Percentiles rank a stretch among this genome's conserved stretches.
These are phyloP conservation scores for Microplitis deprimator DNA, from an alignment of 2,888 invertebrate species.

Conservation along the genomic window DNA sequence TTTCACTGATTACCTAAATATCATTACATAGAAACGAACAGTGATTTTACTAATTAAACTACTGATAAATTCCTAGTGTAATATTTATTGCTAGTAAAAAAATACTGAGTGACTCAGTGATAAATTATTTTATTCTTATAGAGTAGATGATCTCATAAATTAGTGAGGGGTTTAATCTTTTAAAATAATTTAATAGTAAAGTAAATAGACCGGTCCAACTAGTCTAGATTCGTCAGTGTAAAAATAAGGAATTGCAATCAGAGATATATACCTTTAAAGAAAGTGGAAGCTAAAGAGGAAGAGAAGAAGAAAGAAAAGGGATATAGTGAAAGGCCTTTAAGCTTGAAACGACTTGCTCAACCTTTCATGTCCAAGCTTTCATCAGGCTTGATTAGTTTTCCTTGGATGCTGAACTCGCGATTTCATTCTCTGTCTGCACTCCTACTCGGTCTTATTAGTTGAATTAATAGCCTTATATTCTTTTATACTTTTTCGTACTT, in stretches of 20 bases:
- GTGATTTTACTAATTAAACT: too few relatives aligned
- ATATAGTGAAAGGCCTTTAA: conserved; percentile 40
- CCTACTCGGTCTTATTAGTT: conserved; percentile 19
- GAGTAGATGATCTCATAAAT: too few relatives aligned
- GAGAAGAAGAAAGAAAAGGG: conserved; percentile 29
- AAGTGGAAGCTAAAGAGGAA: conserved; percentile 3
- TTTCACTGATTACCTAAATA: too few relatives aligned
- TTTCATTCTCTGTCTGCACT: conserved; percentile 26
- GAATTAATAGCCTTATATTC: conserved; percentile 30
- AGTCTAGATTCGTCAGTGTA: not conserved
- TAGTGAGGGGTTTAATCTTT: not conserved
- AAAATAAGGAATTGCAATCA: conserved; percentile 42
- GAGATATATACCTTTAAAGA: not conserved
- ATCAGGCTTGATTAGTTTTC: conserved; percentile 54
- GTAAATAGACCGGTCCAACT: conserved; percentile 28
- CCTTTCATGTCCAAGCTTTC: conserved; percentile 53
- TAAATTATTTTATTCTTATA: too few relatives aligned
- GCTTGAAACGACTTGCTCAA: conserved; percentile 35
- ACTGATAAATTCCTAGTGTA: too few relatives aligned
- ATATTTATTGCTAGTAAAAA: too few relatives aligned
- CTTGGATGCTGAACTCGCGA: conserved; percentile 33
- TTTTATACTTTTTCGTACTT: not conserved
- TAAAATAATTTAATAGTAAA: conserved; percentile 51
- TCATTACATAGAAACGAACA: too few relatives aligned
- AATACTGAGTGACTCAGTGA: too few relatives aligned